These are phyloP conservation scores for Latrodectus elegans DNA, from an alignment of 2,888 invertebrate species.

Conservation along the genomic window DNA sequence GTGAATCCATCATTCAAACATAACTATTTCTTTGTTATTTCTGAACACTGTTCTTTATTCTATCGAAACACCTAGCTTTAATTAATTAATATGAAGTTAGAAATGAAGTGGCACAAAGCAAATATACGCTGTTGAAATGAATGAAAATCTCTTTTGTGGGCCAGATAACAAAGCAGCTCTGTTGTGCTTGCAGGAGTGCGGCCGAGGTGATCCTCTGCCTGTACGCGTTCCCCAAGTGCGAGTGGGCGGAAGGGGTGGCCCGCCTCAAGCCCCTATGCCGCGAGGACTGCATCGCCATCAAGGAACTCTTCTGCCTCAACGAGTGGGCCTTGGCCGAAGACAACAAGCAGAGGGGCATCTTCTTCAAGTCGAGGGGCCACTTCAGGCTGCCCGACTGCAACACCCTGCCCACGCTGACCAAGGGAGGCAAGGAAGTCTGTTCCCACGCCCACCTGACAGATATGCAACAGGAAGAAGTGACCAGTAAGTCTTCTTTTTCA, in stretches of 20 bases:
- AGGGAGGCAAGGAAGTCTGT: slow-evolving; percentile 81
- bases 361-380: slow-evolving; percentile 87
- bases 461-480: slow-evolving; percentile 86
- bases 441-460: slow-evolving; percentile 89
- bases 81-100: no score
- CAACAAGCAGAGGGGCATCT: slow-evolving; percentile 85
- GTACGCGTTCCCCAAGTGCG: slow-evolving; percentile 92
- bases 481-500: slow-evolving; percentile 79
- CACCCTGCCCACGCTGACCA: slow-evolving; percentile 79
- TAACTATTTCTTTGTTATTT: no score
- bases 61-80: no score
- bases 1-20: no score
- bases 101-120: no score
- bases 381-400: slow-evolving; percentile 92
- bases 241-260: slow-evolving; percentile 79
- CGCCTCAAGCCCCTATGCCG: slow-evolving; percentile 86
- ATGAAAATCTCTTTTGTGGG: no score
- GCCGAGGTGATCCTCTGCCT: slow-evolving; percentile 93
- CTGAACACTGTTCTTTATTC: no score
- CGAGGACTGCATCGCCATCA: slow-evolving; percentile 94
- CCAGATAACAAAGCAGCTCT: no score
- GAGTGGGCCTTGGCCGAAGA: slow-evolving; percentile 94
- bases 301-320: slow-evolving; percentile 91
- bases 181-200: slow-evolving; percentile 81
- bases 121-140: no score